Percentiles rank a stretch among this genome's conserved stretches.
phyloP scores from a whole-genome alignment of 2,113 vertebrate genomes.

The Barnardius zonarius region DNA sequence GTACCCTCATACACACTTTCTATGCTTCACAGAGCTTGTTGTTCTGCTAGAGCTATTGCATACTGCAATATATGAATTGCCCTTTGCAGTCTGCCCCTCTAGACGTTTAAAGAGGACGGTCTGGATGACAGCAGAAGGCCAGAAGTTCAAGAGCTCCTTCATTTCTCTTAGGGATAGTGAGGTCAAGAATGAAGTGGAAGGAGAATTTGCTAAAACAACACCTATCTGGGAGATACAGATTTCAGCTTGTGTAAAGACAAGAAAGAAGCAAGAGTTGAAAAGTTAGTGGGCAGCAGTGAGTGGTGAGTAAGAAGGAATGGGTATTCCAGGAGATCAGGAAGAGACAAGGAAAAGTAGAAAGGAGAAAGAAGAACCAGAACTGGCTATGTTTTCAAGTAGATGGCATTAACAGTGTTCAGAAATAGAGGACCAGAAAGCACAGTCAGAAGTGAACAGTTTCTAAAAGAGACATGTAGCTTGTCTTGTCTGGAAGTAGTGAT shows the following conservation, averaged over 20 bases:
- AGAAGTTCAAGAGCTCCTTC: neutral
- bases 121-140: neutral
- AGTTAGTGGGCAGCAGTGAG: neutral
- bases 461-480: neutral
- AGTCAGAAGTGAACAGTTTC: neutral
- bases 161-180: neutral
- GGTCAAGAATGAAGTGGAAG: neutral
- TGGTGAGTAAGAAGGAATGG: neutral
- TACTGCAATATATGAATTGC: neutral
- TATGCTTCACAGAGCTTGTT: neutral
- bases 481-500: neutral
- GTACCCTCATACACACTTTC: neutral
- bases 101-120: neutral
- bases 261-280: neutral
- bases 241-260: neutral
- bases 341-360: neutral
- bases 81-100: neutral
- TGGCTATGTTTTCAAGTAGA: neutral
- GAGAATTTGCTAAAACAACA: neutral
- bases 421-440: neutral
- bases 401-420: neutral
- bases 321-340: neutral
- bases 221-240: neutral
- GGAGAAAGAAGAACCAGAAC: neutral
- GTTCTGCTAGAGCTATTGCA: neutral